Evolutionary conservation across 2,797 vertebrate species (phyloP), one percentile per base, ranked within the genome.

Genomic region (Cheirogaleus major): DNA sequence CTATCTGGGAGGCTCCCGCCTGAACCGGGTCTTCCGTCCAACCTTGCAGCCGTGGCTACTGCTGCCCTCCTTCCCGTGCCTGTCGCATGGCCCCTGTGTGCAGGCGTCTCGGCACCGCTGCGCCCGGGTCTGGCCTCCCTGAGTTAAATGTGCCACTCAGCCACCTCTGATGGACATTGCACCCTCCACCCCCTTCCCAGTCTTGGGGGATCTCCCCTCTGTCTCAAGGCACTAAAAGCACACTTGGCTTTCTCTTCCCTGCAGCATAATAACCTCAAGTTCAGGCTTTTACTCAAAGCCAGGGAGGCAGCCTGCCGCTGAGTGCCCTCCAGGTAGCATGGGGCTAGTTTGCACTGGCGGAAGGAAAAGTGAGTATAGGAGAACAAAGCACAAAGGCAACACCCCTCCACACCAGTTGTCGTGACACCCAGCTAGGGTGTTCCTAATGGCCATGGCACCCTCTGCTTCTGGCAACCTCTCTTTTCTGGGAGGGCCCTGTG

Each of bases 351-450:
- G 57, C 5, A 4, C 45, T 4, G n/a, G 50, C 30, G 22, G 23
- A 76, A 84, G 41, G 30, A 23, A 22, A 17, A 5, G 30, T 13
- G 5, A 10, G 41, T 17, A 4, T 12, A n/a, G 22, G 72, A 45
- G 48, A 80, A 25, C 18, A 12, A 2, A 59, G 57, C 22, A 4
- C 7, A 38, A 35, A 83, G 38, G 38, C 2, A 13, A 5, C 10
- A 3, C 23, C 50, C 50, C 57, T 35, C 5, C 9, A 38, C 38
- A 4, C 1, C 0, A 0, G 10, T 38, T 7, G 35, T 41, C 38
- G 13, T 1, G 11, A 41, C n/a, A 0, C n/a, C 32, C 67, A 0
- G 27, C 52, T 2, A 2, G 41, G 25, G 25, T 80, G 35, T 30
- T 41, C 3, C 27, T 30, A 43, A 43, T 12, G 25, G 55, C 35